Base-by-base conservation (phyloP, 2,113 vertebrate genomes). In the Poeciliopsis prolifica region DNA sequence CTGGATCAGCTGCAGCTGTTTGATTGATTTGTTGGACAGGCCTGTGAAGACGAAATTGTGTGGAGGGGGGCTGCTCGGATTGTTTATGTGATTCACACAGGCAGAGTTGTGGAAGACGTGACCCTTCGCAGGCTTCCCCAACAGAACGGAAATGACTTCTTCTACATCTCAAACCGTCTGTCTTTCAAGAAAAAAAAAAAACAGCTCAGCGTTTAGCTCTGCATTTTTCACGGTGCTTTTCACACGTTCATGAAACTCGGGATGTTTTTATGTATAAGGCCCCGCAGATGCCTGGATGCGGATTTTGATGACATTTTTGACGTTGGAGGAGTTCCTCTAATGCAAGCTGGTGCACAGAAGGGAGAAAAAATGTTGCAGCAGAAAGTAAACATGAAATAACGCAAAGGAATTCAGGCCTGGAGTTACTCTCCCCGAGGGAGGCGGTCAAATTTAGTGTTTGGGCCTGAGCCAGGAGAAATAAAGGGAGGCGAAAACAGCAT, bases 21-120 rank as follows among this genome's bases (percentile, higher is more conserved):
- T n/a, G n/a, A n/a, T n/a, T n/a, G n/a, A n/a, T n/a, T n/a, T n/a
- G n/a, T n/a, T n/a, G n/a, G n/a, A n/a, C n/a, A n/a, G n/a, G n/a
- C n/a, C n/a, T n/a, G n/a, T n/a, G n/a, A n/a, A n/a, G n/a, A n/a
- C n/a, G n/a, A 13, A 79, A 37, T 35, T 54, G 14, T 62, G 62
- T 35, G 62, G 58, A 61, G 69, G 65, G 44, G 33, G 60, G 65
- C 75, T 71, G 70, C 40, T 37, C 31, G 15, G 28, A 61, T 80
- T 89, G 87, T 88, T 92, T 88, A 92, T 91, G 79, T 84, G 79
- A 87, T 80, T 86, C 84, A 87, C 87, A 88, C 86, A 88, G 84
- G 62, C 64, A 22, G 42, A 72, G 78, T 51, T 62, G 69, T 72
- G 72, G 73, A 86, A 82, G 81, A 42, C 37, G 81, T 89, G 89